Base-by-base conservation (phyloP, 2,797 vertebrate genomes). In the Siniperca scherzeri region DNA sequence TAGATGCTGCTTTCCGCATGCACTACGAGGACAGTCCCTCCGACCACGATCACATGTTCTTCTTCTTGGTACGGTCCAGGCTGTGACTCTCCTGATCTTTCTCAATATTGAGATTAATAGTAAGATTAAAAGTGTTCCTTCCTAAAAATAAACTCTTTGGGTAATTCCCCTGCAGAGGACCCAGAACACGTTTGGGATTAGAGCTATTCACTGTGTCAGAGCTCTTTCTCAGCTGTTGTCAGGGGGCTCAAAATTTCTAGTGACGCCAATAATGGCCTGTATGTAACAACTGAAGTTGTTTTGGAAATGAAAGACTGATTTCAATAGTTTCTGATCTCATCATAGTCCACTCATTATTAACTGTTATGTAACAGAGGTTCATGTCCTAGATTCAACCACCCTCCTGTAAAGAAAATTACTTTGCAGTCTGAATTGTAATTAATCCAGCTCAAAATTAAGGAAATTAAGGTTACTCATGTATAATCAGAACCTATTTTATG, bases 1-100 rank as follows among this genome's bases (percentile, higher is more conserved):
- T 96, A 8, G 96, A 97, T 0, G 97, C 97, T 9, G 97, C 97
- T 10, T 96, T 97, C 89, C 92, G 87, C n/a, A 93, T 91, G 81
- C 90, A 95, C 83, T 82, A 73, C 0, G 71, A 77, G 9, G 81
- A 88, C 3, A 80, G 65, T 6, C 83, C 88, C 0, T 10, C 64
- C 0, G 74, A 93, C 5, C 95, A 96, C 0, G 76, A 96, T 78
- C 96, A 82, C 67, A 86, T 95, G 33, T 96, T 92, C 90, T 92
- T 98, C 70, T 97, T 98, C 89, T 87, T 96, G 96, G 97, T 95
- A 91, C 0, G 27, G 13, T 46, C 38, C 12, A 25, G 2, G 44
- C 36, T 33, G 40, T 50, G 3, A 70, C 3, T 56, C 25, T 17
- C 17, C 7, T 67, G 11, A 55, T 65, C 13, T 40, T 42, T 50